Base-by-base conservation (phyloP, 2,113 vertebrate species). In the Chitala chitala region DNA sequence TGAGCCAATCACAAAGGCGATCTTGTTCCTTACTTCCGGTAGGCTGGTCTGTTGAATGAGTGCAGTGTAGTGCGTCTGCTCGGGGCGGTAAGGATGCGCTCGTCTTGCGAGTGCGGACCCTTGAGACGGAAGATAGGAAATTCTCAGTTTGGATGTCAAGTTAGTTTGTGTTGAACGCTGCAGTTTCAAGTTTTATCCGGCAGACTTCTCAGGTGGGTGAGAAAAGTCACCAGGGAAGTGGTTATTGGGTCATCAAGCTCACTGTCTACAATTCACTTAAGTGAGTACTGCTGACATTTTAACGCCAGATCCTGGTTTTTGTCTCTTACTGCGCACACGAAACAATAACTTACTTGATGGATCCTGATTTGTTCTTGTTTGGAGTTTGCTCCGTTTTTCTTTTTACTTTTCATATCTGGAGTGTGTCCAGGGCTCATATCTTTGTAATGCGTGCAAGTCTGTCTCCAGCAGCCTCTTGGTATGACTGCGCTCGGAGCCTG, bases 1-100 rank as follows among this genome's bases (percentile, higher is more conserved):
- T 1, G 2, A 33, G 72, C 87, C 84, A 88, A 88, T 90, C 65
- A 82, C 1, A 2, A 8, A 36, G 76, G 65, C 55, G 78, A 75
- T 0, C 12, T 1, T 63, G 2, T 0, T 12, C 33, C 0, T n/a
- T 44, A 76, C 48, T 31, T 61, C 4, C 1, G 1, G 42, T 0
- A 0, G 15, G 31, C 0, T 55, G 53, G 44, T 64, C 50, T 69
- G 69, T 6, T 68, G 76, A 81, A 77, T 81, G 78, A 76, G 74
- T 69, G 64, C 61, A 69, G 5, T 71, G 75, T 70, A 68, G 85
- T 78, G 82, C 79, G 79, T 78, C 77, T 76, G 80, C 40, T 29
- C 40, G 31, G 33, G 54, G 59, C 63, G 77, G 74, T 53, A 73
- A 76, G 56, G 54, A 77, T 79, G 69, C 69, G 48, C 29, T 70